phyloP scores from a whole-genome alignment of 2,113 vertebrate genomes.

The Clarias batrachus region DNA sequence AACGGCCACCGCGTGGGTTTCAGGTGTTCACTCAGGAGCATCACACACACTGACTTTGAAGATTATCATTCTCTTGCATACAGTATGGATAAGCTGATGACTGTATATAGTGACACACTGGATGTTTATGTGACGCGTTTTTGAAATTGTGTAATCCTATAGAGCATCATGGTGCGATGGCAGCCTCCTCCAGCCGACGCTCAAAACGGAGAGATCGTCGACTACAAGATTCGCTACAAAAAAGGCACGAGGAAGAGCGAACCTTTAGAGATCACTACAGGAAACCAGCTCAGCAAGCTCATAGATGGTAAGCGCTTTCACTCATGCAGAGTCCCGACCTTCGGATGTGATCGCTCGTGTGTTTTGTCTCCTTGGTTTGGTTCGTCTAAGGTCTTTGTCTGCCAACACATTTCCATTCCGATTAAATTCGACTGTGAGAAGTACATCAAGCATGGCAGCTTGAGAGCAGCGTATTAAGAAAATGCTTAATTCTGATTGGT shows the following conservation, averaged over 20 bases:
- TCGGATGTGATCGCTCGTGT: not conserved
- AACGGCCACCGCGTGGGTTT: slow-evolving; percentile 26
- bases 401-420: not conserved
- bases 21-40: not conserved
- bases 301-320: slow-evolving; percentile 74
- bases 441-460: not conserved
- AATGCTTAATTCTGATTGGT: not conserved
- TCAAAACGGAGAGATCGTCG: slow-evolving; percentile 88
- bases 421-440: not conserved
- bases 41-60: not conserved
- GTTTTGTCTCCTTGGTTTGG: not conserved
- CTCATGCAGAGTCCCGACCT: not conserved
- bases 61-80: too few relatives aligned
- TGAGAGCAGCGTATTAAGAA: not conserved
- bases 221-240: slow-evolving; percentile 95
- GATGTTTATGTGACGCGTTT: not conserved
- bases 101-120: not conserved
- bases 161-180: slow-evolving; percentile 94
- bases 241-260: slow-evolving; percentile 91
- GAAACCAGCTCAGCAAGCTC: slow-evolving; percentile 84
- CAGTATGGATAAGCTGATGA: not conserved
- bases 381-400: not conserved
- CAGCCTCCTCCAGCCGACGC: slow-evolving; percentile 83
- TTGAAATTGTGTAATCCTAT: not conserved
- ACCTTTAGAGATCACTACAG: slow-evolving; percentile 80